These are phyloP conservation scores for Notothenia coriiceps DNA, from an alignment of 2,113 vertebrate genomes.

Conservation along the genomic window DNA sequence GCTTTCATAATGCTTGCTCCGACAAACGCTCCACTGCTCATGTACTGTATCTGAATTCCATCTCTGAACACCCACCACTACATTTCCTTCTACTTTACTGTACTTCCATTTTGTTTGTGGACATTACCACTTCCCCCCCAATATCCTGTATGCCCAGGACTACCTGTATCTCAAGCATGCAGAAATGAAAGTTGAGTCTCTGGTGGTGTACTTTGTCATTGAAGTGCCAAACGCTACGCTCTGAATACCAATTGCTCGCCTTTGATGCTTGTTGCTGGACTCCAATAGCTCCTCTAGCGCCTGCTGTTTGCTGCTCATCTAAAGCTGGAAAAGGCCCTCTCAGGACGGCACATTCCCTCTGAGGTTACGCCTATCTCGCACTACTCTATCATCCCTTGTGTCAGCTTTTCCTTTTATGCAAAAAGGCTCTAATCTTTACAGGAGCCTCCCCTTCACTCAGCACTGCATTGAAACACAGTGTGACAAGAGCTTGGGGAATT, in stretches of 20 bases:
- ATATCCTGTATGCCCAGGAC: conserved; percentile 58
- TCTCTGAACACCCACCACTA: conserved; percentile 54
- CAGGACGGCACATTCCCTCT: conserved; percentile 59
- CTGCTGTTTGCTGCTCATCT: conserved; percentile 68
- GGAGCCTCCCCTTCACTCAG: conserved; percentile 58
- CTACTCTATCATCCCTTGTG: conserved; percentile 71
- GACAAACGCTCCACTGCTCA: conserved; percentile 37
- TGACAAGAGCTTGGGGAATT: conserved; percentile 71
- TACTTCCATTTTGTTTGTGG: conserved; percentile 65
- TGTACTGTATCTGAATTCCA: conserved; percentile 61
- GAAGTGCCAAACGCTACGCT: conserved; percentile 59
- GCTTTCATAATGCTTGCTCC: conserved; percentile 70
- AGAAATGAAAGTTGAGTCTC: conserved; percentile 73
- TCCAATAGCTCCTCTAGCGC: conserved; percentile 42
- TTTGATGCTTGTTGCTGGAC: conserved; percentile 72
- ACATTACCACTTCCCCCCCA: conserved; percentile 42
- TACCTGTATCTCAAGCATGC: conserved; percentile 73
- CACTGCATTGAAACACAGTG: conserved; percentile 58
- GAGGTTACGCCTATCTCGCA: conserved; percentile 70
- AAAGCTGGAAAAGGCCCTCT: conserved; percentile 56
- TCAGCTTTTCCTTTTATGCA: conserved; percentile 76
- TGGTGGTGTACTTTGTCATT: conserved; percentile 72
- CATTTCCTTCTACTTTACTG: conserved; percentile 59
- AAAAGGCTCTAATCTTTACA: conserved; percentile 78
- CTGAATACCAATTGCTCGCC: conserved; percentile 74